Evolutionary conservation across 1,140 invertebrate genomes (phyloP).

Genomic region (Pantala flavescens): DNA sequence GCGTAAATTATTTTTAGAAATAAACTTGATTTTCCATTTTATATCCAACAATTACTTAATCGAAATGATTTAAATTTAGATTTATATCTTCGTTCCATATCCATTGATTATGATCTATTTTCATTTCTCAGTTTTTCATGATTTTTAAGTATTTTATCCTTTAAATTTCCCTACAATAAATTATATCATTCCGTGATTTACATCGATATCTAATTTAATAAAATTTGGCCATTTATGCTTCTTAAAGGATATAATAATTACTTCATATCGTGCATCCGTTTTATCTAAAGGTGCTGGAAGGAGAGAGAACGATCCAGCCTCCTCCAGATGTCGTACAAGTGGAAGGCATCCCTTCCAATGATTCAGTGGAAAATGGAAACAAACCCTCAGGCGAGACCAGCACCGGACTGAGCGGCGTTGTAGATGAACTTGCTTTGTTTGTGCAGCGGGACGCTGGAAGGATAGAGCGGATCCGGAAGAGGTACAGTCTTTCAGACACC

Average conservation of each 20-base stretch:
- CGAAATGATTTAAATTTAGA: too few species aligned
- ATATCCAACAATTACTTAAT: too few species aligned
- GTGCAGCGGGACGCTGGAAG: constrained; percentile 70
- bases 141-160: too few species aligned
- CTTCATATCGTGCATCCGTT: neutral
- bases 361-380: neutral
- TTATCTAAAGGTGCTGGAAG: neutral
- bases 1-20: too few species aligned
- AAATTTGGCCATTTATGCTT: too few species aligned
- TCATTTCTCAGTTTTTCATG: too few species aligned
- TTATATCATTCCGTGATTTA: too few species aligned
- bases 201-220: too few species aligned
- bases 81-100: too few species aligned
- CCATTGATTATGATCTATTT: too few species aligned
- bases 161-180: too few species aligned
- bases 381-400: neutral
- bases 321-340: constrained; percentile 9
- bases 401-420: constrained; percentile 29
- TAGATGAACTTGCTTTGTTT: constrained; percentile 71
- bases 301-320: neutral
- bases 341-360: neutral
- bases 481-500: constrained; percentile 43
- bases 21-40: too few species aligned
- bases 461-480: constrained; percentile 66
- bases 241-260: neutral